These are phyloP conservation scores for Hoplodrina ambigua DNA, from an alignment of 2,888 invertebrate genomes.

Conservation along the genomic window DNA sequence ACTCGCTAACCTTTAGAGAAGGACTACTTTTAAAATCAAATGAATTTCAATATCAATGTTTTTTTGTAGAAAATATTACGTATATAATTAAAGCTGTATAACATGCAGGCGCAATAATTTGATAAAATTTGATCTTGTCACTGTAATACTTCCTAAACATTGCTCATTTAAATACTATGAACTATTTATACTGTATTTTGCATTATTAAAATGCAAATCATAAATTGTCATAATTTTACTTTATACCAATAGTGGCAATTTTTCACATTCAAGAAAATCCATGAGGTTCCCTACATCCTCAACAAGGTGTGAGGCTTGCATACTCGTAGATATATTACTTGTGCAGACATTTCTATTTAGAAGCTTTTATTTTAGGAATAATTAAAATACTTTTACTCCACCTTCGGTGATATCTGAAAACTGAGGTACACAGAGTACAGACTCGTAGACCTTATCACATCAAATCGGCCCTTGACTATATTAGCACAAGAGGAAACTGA, in stretches of 20 bases:
- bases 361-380: no score
- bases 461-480: no score
- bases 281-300: background rate
- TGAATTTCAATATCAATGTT: background rate
- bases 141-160: no score
- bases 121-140: no score
- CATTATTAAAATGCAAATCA: background rate
- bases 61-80: background rate
- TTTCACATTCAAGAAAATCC: background rate
- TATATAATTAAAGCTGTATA: no score
- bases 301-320: background rate
- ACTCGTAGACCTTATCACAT: no score
- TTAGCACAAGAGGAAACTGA: no score
- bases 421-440: no score
- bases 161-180: background rate
- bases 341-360: background rate
- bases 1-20: slow-evolving; percentile 43
- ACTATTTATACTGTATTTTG: background rate
- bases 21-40: background rate
- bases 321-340: background rate
- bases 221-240: no score
- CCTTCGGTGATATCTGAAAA: no score
- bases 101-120: no score
- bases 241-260: background rate
- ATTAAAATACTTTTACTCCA: background rate